Conservation (phyloP, 1,140 invertebrate species). For the Ooceraea biroi region DNA sequence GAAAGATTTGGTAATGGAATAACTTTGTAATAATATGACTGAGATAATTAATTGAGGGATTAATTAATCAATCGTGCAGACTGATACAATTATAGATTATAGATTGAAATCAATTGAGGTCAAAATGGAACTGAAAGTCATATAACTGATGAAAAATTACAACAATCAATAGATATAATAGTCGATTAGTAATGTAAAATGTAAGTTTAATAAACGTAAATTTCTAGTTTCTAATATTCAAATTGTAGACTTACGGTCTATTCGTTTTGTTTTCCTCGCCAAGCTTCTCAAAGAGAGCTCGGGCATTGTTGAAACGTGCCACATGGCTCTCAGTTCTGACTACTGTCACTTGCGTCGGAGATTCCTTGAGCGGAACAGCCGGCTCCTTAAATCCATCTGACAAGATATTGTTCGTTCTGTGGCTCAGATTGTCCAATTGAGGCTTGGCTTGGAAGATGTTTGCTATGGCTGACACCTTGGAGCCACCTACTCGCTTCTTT, state of each 20-base stretch:
- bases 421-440: slow-evolving; percentile 84
- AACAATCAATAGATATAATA: neutral
- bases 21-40: too few relatives aligned
- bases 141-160: neutral
- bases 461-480: slow-evolving; percentile 96
- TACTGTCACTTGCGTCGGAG: slow-evolving; percentile 89
- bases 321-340: slow-evolving; percentile 95
- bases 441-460: slow-evolving; percentile 93
- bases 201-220: slow-evolving; percentile 1
- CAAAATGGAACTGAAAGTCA: neutral
- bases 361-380: slow-evolving; percentile 82
- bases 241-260: slow-evolving; percentile 79
- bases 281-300: slow-evolving; percentile 96
- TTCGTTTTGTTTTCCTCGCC: slow-evolving; percentile 91
- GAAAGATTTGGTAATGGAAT: too few relatives aligned
- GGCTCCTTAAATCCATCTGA: slow-evolving; percentile 82
- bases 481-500: slow-evolving; percentile 89
- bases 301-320: slow-evolving; percentile 95
- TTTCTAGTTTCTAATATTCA: neutral
- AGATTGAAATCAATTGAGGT: too few relatives aligned
- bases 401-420: slow-evolving; percentile 81
- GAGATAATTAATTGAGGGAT: too few relatives aligned
- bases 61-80: too few relatives aligned
- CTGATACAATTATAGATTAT: too few relatives aligned
- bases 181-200: neutral